A percentile compares a stretch with the other conserved stretches of the same genome.
Evolutionary conservation across 2,797 vertebrate genomes (phyloP).

Genomic region (Poeciliopsis infans): DNA sequence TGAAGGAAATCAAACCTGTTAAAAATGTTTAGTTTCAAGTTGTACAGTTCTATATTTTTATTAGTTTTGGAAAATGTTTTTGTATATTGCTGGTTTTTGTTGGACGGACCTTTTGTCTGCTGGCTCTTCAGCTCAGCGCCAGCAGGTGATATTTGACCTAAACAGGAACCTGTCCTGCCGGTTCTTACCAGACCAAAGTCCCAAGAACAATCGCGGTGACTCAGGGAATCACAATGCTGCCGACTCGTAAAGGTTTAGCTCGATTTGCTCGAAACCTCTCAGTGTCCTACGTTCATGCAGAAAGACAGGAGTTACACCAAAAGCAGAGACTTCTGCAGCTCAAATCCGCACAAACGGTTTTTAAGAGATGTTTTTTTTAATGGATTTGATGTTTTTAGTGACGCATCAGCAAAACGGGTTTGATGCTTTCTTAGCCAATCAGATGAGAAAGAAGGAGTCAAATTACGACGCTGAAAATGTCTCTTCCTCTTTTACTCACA

Average conservation of each 20-base stretch:
- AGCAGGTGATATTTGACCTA: conserved; percentile 12
- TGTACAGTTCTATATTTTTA: background rate
- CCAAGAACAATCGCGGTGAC: conserved; percentile 25
- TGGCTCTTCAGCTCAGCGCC: conserved; percentile 3
- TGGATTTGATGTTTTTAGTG: background rate
- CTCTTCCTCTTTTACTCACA: background rate
- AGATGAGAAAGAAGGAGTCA: background rate
- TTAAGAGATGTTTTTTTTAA: background rate
- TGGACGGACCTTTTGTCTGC: conserved; percentile 42
- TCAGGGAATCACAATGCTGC: conserved; percentile 6
- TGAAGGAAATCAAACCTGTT: conserved; percentile 35
- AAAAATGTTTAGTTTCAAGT: background rate
- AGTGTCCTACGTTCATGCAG: background rate
- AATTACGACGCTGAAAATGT: background rate
- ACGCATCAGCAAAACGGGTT: background rate
- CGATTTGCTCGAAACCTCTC: background rate
- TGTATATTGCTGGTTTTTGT: conserved; percentile 18
- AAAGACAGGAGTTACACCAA: background rate
- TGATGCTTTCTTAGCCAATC: conserved; percentile 3
- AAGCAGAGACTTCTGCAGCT: background rate
- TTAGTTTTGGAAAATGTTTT: background rate
- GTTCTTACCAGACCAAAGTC: conserved; percentile 16
- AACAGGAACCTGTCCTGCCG: conserved; percentile 63
- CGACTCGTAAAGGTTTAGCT: background rate
- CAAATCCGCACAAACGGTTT: background rate